phyloP scores from a whole-genome alignment of 2,888 invertebrate genomes.

The Temnothorax unifasciatus region DNA sequence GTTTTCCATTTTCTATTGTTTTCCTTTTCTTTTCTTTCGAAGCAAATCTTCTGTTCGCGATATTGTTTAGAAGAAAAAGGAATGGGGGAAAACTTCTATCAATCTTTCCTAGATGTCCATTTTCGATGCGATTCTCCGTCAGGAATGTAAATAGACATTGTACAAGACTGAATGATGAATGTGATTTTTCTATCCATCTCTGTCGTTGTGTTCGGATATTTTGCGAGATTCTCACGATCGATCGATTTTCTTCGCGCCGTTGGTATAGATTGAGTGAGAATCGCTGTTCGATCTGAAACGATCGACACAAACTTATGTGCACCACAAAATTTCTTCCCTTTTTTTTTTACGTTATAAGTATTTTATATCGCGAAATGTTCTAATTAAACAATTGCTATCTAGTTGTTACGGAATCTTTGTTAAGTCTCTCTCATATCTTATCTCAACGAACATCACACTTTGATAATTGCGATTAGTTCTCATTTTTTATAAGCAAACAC shows the following conservation, averaged over 20 bases:
- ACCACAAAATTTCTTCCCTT: neutral
- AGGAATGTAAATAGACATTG: constrained; percentile 28
- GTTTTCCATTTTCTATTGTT: neutral
- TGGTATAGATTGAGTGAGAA: neutral
- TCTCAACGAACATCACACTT: neutral
- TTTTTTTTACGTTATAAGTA: neutral
- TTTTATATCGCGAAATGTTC: neutral
- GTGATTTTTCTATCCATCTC: constrained; percentile 41
- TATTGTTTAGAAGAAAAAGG: neutral
- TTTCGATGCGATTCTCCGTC: neutral
- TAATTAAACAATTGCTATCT: neutral
- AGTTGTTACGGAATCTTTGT: neutral
- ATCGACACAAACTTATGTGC: neutral
- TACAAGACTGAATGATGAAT: constrained; percentile 72
- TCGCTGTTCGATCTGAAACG: neutral
- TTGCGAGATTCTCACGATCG: neutral
- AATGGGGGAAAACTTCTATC: neutral
- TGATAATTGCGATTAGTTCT: neutral
- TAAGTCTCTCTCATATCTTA: neutral
- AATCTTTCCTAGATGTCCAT: neutral
- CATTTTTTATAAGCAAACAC: neutral
- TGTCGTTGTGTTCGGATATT: neutral
- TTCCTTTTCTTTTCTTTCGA: neutral
- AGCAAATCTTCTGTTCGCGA: neutral
- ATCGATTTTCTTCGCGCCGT: neutral